Evolutionary conservation across 2,113 vertebrate species (phyloP).

Genomic region (Dromaius novaehollandiae): DNA sequence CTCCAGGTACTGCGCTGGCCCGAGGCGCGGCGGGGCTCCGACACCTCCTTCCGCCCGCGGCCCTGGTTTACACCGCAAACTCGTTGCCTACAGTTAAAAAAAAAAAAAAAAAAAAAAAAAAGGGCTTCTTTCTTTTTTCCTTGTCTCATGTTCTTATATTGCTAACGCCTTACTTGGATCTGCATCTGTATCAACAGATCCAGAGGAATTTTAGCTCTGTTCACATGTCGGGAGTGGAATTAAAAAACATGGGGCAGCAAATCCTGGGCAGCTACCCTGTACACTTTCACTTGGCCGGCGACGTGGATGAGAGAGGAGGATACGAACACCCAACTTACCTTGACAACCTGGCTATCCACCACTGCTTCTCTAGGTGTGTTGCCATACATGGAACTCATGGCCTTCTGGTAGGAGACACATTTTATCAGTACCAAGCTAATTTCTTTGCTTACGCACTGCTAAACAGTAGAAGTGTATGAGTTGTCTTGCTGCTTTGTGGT

Average conservation of each 20-base stretch:
- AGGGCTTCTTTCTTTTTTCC: background rate
- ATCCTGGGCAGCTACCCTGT: slow-evolving; percentile 45
- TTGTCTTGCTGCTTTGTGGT: background rate
- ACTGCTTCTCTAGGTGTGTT: slow-evolving; percentile 68
- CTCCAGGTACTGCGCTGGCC: background rate
- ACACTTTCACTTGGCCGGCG: slow-evolving; percentile 44
- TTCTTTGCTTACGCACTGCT: background rate
- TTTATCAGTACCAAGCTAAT: background rate
- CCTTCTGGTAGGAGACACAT: slow-evolving; percentile 70
- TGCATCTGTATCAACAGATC: slow-evolving; percentile 61
- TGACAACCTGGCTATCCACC: slow-evolving; percentile 51
- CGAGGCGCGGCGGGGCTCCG: background rate
- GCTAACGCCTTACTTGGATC: background rate
- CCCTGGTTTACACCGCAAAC: background rate
- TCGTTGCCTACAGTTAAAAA: background rate
- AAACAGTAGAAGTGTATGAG: background rate
- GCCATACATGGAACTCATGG: slow-evolving; percentile 41
- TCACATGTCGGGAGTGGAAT: slow-evolving; percentile 49
- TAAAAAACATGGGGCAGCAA: slow-evolving; percentile 35
- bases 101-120: background rate
- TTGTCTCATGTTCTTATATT: background rate
- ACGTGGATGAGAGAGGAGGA: slow-evolving; percentile 53
- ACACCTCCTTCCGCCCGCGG: background rate
- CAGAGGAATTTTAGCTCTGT: slow-evolving; percentile 59
- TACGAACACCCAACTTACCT: background rate